Conservation (phyloP, 2,888 invertebrate genomes). For the Onthophagus sagittarius region DNA sequence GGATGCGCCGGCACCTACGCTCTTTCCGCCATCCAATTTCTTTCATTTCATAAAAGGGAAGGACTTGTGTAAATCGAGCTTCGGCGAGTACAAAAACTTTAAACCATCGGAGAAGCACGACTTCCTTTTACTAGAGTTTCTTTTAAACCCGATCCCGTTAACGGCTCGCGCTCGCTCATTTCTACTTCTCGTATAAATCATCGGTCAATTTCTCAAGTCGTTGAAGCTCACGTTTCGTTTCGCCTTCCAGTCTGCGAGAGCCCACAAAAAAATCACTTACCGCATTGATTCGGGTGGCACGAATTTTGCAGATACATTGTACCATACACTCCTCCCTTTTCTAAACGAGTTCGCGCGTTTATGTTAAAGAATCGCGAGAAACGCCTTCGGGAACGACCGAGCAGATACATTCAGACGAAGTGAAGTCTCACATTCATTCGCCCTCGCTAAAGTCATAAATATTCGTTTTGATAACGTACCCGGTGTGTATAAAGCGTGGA, state of each 20-base stretch:
- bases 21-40: background rate
- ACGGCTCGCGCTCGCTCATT: conserved; percentile 3
- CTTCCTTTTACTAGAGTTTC: background rate
- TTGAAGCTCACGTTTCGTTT: conserved; percentile 4
- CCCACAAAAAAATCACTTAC: conserved; percentile 19
- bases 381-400: background rate
- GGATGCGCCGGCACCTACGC: background rate
- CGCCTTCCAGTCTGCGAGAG: background rate
- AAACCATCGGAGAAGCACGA: background rate
- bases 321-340: background rate
- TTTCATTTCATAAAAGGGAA: background rate
- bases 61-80: background rate
- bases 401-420: background rate
- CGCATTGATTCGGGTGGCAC: conserved; percentile 11
- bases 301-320: background rate
- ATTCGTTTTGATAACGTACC: background rate
- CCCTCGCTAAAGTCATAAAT: background rate
- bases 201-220: background rate
- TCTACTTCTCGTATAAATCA: background rate
- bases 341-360: background rate
- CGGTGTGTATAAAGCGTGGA: background rate
- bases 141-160: conserved; percentile 7
- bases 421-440: background rate
- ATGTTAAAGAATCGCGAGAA: background rate
- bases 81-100: background rate